Evolutionary conservation across 2,113 vertebrate species (phyloP).

Genomic region (Caranx melampygus): DNA sequence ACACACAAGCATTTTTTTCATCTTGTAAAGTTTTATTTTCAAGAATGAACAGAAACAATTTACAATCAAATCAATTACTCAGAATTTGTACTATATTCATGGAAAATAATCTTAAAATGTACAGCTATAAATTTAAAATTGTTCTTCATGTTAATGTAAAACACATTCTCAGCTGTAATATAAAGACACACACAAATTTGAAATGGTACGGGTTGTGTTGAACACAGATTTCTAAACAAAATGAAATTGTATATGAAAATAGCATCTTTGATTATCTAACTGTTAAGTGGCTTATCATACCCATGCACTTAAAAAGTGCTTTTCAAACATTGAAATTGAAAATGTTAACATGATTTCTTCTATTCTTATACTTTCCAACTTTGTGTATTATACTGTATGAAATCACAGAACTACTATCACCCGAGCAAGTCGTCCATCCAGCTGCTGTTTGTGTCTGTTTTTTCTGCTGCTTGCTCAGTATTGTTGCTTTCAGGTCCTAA

Average conservation of each 20-base stretch:
- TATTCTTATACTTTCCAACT: background rate
- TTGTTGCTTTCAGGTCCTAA: slow-evolving; percentile 40
- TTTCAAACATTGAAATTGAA: slow-evolving; percentile 3
- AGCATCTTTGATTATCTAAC: background rate
- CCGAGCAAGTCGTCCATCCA: slow-evolving; percentile 84
- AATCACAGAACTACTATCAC: slow-evolving; percentile 30
- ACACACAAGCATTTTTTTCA: slow-evolving; percentile 2
- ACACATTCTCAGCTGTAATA: slow-evolving; percentile 1
- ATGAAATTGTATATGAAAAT: background rate
- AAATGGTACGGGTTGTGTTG: slow-evolving; percentile 13
- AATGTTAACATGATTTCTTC: background rate
- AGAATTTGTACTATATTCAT: background rate
- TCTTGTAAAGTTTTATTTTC: slow-evolving; percentile 1
- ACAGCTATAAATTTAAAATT: background rate
- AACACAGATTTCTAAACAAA: slow-evolving; percentile 3
- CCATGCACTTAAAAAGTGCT: background rate
- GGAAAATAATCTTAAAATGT: background rate
- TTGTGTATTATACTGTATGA: background rate
- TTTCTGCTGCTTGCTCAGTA: slow-evolving; percentile 44
- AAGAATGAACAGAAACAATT: background rate
- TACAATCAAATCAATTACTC: background rate
- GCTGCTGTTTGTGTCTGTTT: slow-evolving; percentile 47
- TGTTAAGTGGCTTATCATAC: background rate
- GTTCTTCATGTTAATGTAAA: background rate
- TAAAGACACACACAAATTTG: background rate